These are phyloP conservation scores for Hemibagrus guttatus DNA, from an alignment of 2,797 vertebrate species.

Conservation along the genomic window DNA sequence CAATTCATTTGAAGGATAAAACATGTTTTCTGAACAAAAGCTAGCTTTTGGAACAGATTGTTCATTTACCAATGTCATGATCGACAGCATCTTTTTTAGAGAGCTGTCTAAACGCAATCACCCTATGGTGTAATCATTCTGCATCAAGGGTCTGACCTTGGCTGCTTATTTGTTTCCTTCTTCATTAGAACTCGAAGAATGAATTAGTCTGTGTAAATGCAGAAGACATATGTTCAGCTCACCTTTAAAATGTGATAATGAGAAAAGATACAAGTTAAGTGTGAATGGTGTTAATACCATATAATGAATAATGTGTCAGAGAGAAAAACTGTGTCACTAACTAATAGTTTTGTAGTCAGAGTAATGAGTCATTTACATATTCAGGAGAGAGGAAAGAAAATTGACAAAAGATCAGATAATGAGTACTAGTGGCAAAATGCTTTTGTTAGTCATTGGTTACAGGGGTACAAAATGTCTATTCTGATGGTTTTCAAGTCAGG, in stretches of 20 bases:
- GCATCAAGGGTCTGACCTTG: background rate
- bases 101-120: slow-evolving; percentile 6
- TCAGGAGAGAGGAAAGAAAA: background rate
- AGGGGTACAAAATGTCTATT: background rate
- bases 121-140: background rate
- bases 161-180: background rate
- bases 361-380: slow-evolving; percentile 36
- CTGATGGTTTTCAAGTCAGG: background rate
- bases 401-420: slow-evolving; percentile 21
- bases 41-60: slow-evolving; percentile 27
- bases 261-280: slow-evolving; percentile 15
- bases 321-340: slow-evolving; percentile 15
- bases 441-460: background rate
- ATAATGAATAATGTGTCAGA: slow-evolving; percentile 17
- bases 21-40: slow-evolving; percentile 48
- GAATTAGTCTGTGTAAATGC: slow-evolving; percentile 17
- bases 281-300: slow-evolving; percentile 13
- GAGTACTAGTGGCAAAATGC: background rate
- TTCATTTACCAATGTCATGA: slow-evolving; percentile 14
- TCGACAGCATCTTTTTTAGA: slow-evolving; percentile 2
- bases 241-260: slow-evolving; percentile 33
- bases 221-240: slow-evolving; percentile 7
- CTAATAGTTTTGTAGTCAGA: slow-evolving; percentile 35
- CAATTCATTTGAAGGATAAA: slow-evolving; percentile 39
- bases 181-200: background rate